phyloP scores from a whole-genome alignment of 2,888 invertebrate genomes.

The Xanthorhoe designata region DNA sequence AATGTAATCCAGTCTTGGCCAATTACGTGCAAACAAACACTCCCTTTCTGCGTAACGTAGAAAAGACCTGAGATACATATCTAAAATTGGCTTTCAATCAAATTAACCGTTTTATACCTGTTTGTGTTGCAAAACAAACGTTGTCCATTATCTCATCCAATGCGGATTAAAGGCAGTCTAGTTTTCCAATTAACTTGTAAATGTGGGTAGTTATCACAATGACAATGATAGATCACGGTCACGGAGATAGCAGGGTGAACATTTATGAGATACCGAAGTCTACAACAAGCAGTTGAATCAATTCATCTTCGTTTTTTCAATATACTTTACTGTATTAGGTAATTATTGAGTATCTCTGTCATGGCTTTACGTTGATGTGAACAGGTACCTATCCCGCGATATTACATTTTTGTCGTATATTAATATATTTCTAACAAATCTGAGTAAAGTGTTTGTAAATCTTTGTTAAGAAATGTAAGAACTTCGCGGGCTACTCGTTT shows the following conservation, averaged over 20 bases:
- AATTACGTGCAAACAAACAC: neutral
- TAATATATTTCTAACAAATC: too few relatives aligned
- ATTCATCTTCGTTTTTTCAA: too few relatives aligned
- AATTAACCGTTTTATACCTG: constrained; percentile 39
- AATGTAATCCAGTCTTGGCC: too few relatives aligned
- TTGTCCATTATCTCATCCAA: constrained; percentile 39
- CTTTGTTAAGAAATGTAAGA: too few relatives aligned
- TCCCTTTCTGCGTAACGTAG: neutral
- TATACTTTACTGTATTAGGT: too few relatives aligned
- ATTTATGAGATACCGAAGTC: neutral
- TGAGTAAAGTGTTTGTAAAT: too few relatives aligned
- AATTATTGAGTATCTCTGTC: too few relatives aligned
- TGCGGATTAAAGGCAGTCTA: constrained; percentile 37
- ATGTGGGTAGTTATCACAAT: constrained; percentile 31
- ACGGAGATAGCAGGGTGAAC: neutral
- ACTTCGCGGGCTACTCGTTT: too few relatives aligned
- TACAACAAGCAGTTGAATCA: neutral
- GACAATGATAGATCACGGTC: constrained; percentile 16
- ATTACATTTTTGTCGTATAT: too few relatives aligned
- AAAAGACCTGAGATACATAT: constrained; percentile 21
- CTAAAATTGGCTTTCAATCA: constrained; percentile 46
- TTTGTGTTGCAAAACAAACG: constrained; percentile 42
- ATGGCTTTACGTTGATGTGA: too few relatives aligned
- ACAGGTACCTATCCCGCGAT: too few relatives aligned
- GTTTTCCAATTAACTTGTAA: constrained; percentile 42